These are phyloP conservation scores for Cavia porcellus DNA, from an alignment of 2,113 vertebrate genomes.

Conservation along the genomic window DNA sequence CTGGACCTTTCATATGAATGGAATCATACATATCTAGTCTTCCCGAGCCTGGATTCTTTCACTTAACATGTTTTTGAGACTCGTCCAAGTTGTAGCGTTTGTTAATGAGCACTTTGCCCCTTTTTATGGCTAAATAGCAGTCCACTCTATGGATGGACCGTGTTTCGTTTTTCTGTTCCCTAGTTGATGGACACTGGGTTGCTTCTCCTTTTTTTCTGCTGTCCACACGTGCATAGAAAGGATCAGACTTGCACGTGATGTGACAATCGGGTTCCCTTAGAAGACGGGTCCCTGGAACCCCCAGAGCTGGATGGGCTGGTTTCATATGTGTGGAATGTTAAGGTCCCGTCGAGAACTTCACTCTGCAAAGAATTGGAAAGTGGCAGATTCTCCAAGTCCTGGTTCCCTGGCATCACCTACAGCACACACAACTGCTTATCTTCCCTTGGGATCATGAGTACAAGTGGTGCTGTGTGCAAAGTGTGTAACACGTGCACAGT, in stretches of 20 bases:
- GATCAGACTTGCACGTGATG: not conserved
- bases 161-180: not conserved
- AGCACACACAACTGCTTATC: rapidly evolving
- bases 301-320: not conserved
- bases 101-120: not conserved
- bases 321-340: not conserved
- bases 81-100: not conserved
- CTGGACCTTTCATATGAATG: not conserved
- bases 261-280: not conserved
- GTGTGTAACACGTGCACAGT: not conserved
- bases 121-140: not conserved
- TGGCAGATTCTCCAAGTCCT: not conserved
- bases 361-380: not conserved
- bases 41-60: not conserved
- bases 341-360: not conserved
- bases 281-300: not conserved
- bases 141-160: not conserved
- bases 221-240: not conserved
- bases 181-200: not conserved
- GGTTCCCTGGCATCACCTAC: not conserved
- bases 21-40: not conserved
- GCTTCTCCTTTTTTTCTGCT: not conserved
- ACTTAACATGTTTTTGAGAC: not conserved
- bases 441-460: not conserved
- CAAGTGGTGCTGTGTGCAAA: not conserved